A percentile compares a stretch with the other conserved stretches of the same genome.
phyloP scores from a whole-genome alignment of 1,140 invertebrate genomes.

The Marisa cornuarietis region DNA sequence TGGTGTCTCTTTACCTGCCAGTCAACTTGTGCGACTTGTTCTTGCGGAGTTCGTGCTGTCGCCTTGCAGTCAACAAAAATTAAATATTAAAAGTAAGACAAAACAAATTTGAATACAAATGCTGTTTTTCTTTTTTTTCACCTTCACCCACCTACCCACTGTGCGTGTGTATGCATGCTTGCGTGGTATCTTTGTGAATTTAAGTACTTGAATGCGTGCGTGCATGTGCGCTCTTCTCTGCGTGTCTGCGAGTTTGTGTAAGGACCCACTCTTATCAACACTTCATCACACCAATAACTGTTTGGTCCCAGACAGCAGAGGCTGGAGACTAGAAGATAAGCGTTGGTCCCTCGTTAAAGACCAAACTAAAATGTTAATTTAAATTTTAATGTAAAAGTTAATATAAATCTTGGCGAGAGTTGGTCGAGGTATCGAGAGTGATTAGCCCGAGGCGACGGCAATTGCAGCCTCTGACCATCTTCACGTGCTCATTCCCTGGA shows the following conservation, averaged over 20 bases:
- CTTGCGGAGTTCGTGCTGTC: not conserved
- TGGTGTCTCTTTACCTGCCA: not conserved
- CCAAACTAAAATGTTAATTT: not conserved
- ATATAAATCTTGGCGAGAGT: no score
- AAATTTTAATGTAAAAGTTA: not conserved
- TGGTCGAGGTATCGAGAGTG: no score
- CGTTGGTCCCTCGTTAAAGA: no score
- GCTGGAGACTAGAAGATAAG: no score
- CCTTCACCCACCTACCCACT: not conserved
- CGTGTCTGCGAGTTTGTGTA: not conserved
- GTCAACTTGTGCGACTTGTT: not conserved
- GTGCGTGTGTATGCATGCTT: not conserved
- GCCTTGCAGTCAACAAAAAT: not conserved
- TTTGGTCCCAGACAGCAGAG: no score
- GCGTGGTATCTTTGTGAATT: not conserved
- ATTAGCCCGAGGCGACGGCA: no score
- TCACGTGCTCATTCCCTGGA: no score
- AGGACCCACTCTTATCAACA: not conserved
- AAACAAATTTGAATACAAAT: not conserved
- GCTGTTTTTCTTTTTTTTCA: slow-evolving; percentile 9
- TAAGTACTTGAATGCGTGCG: no score
- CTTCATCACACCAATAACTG: not conserved
- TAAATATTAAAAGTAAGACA: not conserved
- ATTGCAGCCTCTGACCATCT: no score
- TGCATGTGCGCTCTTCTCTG: not conserved